Evolutionary conservation across 2,797 vertebrate genomes (phyloP).

Genomic region (Xenopus petersii): DNA sequence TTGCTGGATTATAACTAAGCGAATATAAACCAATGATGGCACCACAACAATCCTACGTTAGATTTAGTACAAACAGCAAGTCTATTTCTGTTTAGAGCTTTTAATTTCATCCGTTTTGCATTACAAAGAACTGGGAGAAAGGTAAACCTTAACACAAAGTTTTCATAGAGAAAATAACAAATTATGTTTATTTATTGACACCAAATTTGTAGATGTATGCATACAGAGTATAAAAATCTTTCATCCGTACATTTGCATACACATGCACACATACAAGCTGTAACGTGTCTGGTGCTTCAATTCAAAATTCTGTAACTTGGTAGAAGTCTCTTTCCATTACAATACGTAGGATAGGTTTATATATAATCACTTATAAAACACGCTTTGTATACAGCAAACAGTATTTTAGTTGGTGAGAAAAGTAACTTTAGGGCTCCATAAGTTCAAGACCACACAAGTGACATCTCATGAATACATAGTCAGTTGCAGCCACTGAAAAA

Average conservation of each 20-base stretch:
- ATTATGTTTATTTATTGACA: too few relatives aligned
- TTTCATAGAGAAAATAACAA: background rate
- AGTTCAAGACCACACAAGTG: background rate
- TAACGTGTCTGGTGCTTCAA: background rate
- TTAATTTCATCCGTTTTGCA: too few relatives aligned
- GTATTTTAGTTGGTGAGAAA: background rate
- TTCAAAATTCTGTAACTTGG: background rate
- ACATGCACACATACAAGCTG: background rate
- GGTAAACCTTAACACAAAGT: background rate
- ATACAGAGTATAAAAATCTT: too few relatives aligned
- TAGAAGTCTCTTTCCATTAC: background rate
- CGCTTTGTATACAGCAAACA: constrained; percentile 23
- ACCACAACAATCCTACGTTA: too few relatives aligned
- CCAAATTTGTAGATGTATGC: too few relatives aligned
- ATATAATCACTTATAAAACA: constrained; percentile 6
- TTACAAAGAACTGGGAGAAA: background rate
- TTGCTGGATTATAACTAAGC: too few relatives aligned
- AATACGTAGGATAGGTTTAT: background rate
- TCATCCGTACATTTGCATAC: background rate
- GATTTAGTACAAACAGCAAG: too few relatives aligned
- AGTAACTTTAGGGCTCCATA: background rate
- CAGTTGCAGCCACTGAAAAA: constrained; percentile 82
- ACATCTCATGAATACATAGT: constrained; percentile 83
- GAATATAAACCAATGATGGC: too few relatives aligned
- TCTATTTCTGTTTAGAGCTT: too few relatives aligned